phyloP scores from a whole-genome alignment of 2,888 invertebrate species.

The Aquatica leii region DNA sequence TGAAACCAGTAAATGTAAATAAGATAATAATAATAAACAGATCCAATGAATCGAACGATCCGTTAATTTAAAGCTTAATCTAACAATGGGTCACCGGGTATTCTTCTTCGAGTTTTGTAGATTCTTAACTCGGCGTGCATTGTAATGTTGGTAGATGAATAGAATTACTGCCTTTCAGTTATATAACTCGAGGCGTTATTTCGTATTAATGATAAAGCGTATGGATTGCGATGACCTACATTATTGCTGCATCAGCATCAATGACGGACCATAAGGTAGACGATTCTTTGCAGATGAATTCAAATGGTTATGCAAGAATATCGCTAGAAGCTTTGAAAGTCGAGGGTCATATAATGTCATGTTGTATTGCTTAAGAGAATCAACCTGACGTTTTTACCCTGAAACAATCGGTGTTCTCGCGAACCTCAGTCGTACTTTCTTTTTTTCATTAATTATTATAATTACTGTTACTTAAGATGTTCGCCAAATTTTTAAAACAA shows the following conservation, averaged over 20 bases:
- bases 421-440: constrained; percentile 5
- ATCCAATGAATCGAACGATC: neutral
- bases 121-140: constrained; percentile 4
- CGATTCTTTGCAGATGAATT: constrained; percentile 25
- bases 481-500: too few species aligned
- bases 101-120: constrained; percentile 7
- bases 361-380: constrained; percentile 26
- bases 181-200: constrained; percentile 10
- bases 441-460: constrained; percentile 4
- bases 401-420: constrained; percentile 13
- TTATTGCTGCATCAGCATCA: constrained; percentile 1
- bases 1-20: constrained; percentile 11
- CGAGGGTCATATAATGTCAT: constrained; percentile 43
- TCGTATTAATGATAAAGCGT: constrained; percentile 17
- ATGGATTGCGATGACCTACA: constrained; percentile 22
- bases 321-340: constrained; percentile 32
- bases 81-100: constrained; percentile 13
- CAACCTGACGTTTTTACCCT: constrained; percentile 26
- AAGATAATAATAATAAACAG: constrained; percentile 6
- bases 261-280: constrained; percentile 13
- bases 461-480: neutral
- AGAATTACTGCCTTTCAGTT: constrained; percentile 9
- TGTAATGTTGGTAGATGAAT: constrained; percentile 11
- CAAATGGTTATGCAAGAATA: constrained; percentile 25
- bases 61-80: constrained; percentile 12